These are phyloP conservation scores for Eolophus roseicapilla DNA, from an alignment of 2,113 vertebrate genomes.

Conservation along the genomic window DNA sequence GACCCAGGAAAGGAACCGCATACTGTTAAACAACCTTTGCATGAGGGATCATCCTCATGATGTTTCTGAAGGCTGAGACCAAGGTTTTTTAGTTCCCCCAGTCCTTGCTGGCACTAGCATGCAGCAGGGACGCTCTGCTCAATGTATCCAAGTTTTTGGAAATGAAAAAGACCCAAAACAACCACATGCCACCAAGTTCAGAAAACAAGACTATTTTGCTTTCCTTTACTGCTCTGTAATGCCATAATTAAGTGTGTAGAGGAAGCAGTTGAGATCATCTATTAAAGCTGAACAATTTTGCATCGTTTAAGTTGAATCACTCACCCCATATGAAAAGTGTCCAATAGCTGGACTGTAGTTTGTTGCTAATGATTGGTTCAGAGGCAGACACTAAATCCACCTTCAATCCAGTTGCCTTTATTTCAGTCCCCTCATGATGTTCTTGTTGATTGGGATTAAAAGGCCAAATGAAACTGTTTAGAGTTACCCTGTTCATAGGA, in stretches of 20 bases:
- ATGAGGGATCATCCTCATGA: rapidly evolving
- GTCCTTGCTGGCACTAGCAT: rapidly evolving
- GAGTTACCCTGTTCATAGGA: background rate
- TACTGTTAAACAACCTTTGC: background rate
- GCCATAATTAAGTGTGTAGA: background rate
- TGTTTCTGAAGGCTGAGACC: background rate
- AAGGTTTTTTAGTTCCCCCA: background rate
- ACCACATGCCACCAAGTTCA: background rate
- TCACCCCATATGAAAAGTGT: background rate
- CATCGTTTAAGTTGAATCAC: conserved; percentile 20
- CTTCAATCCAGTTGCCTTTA: background rate
- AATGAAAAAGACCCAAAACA: background rate
- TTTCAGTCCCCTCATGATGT: background rate
- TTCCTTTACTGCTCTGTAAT: background rate
- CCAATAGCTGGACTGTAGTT: background rate
- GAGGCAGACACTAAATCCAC: background rate
- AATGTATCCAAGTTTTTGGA: background rate
- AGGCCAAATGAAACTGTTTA: background rate
- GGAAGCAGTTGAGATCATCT: background rate
- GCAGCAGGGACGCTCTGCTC: background rate
- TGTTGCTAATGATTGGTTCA: background rate
- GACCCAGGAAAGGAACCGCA: background rate
- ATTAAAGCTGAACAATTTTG: background rate
- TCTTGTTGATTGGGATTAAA: background rate
- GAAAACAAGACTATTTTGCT: background rate